A percentile compares a stretch with the other conserved stretches of the same genome.
Conservation (phyloP, 2,797 vertebrate species). For the Aotus griseimembra region DNA sequence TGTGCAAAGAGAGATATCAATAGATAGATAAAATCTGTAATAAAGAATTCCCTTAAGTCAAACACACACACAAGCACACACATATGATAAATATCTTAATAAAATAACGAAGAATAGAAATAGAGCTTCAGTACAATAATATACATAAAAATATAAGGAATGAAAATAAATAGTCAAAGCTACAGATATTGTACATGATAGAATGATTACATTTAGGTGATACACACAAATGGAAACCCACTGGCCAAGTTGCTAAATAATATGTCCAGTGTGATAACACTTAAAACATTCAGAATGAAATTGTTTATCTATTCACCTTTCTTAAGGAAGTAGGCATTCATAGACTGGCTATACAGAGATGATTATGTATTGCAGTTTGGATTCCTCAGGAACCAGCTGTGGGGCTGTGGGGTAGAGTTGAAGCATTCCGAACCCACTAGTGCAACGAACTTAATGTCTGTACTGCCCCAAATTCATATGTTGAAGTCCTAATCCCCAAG, state of each 20-base stretch:
- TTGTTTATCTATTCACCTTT: background rate
- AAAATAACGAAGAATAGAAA: background rate
- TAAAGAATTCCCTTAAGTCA: background rate
- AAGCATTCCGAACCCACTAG: background rate
- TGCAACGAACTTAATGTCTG: background rate
- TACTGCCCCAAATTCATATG: background rate
- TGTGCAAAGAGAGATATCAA: background rate
- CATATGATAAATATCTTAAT: background rate
- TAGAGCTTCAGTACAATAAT: too few species aligned
- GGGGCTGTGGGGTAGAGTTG: background rate
- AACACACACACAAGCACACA: background rate
- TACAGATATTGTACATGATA: too few species aligned
- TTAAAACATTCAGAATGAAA: background rate
- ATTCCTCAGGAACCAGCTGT: background rate
- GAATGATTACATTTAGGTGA: background rate
- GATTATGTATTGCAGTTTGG: background rate
- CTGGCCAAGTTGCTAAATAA: background rate
- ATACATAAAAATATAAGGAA: too few species aligned
- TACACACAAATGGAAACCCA: background rate
- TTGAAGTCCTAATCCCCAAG: background rate
- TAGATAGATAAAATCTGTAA: background rate
- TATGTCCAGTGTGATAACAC: background rate
- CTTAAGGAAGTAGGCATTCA: background rate
- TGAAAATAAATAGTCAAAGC: too few species aligned
- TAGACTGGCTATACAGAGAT: too few species aligned